A percentile compares a stretch with the other conserved stretches of the same genome.
These are phyloP conservation scores for Phenganax marumi DNA, from an alignment of 92 coral and sea anemone species.

Conservation along the genomic window DNA sequence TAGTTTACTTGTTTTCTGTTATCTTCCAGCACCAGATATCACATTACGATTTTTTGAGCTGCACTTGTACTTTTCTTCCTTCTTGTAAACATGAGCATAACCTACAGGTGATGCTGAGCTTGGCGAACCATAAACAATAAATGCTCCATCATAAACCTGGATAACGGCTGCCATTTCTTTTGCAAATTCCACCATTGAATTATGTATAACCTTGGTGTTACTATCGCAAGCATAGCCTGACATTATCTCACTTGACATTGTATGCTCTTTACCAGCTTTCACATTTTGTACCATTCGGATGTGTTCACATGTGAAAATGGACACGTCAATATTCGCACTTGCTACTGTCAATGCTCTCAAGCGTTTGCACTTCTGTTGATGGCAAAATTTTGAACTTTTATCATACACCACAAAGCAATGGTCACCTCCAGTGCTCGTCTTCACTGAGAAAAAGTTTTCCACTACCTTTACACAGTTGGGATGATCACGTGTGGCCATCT, in stretches of 20 bases:
- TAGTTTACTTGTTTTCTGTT: slow-evolving; percentile 15
- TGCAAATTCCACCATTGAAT: background rate
- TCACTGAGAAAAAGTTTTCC: slow-evolving; percentile 30
- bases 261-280: background rate
- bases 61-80: background rate
- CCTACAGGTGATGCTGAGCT: slow-evolving; percentile 43
- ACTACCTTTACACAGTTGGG: slow-evolving; percentile 34
- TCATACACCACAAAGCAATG: slow-evolving; percentile 26
- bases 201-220: slow-evolving; percentile 1
- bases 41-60: slow-evolving; percentile 29
- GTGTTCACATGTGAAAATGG: slow-evolving; percentile 33
- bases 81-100: slow-evolving; percentile 23
- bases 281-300: background rate
- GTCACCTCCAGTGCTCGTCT: slow-evolving; percentile 51
- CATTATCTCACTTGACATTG: background rate
- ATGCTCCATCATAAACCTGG: slow-evolving; percentile 30
- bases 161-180: slow-evolving; percentile 13
- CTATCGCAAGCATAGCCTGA: slow-evolving; percentile 40
- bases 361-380: slow-evolving; percentile 32
- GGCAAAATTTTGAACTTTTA: slow-evolving; percentile 33
- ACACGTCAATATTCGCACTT: background rate
- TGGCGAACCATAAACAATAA: slow-evolving; percentile 41
- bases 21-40: slow-evolving; percentile 28
- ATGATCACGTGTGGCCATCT: slow-evolving; percentile 26
- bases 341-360: background rate